Conservation (phyloP, 2,113 vertebrate species). For the Tupaia chinensis region DNA sequence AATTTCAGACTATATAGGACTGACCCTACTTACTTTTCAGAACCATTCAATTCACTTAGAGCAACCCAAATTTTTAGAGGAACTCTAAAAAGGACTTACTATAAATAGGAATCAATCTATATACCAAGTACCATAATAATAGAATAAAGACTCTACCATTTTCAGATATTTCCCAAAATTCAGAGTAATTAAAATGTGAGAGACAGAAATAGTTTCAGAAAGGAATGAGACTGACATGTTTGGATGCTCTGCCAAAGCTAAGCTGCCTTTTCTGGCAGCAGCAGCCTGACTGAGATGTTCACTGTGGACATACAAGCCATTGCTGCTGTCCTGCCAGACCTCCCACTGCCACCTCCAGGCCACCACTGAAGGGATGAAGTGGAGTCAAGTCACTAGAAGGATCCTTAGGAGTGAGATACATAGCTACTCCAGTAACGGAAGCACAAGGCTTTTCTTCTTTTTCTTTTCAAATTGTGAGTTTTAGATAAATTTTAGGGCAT, state of each 20-base stretch:
- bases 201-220: constrained; percentile 30
- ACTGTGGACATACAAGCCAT: background rate
- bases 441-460: background rate
- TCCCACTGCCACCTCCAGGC: background rate
- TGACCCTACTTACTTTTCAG: background rate
- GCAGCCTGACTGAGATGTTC: background rate
- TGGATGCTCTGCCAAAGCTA: background rate
- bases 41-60: constrained; percentile 47
- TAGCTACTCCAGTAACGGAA: constrained; percentile 19
- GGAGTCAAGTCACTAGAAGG: background rate
- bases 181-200: constrained; percentile 50
- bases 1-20: background rate
- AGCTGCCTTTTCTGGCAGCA: background rate
- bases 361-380: fast-evolving
- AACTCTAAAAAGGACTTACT: constrained; percentile 15
- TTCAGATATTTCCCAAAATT: constrained; percentile 17
- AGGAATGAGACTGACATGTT: constrained; percentile 10
- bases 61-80: background rate
- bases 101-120: background rate
- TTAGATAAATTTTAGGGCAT: background rate
- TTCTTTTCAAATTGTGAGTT: background rate
- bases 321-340: background rate
- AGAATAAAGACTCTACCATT: background rate
- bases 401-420: background rate
- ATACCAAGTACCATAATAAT: background rate